Evolutionary conservation across 2,113 vertebrate genomes (phyloP).

Genomic region (Loxodonta africana): DNA sequence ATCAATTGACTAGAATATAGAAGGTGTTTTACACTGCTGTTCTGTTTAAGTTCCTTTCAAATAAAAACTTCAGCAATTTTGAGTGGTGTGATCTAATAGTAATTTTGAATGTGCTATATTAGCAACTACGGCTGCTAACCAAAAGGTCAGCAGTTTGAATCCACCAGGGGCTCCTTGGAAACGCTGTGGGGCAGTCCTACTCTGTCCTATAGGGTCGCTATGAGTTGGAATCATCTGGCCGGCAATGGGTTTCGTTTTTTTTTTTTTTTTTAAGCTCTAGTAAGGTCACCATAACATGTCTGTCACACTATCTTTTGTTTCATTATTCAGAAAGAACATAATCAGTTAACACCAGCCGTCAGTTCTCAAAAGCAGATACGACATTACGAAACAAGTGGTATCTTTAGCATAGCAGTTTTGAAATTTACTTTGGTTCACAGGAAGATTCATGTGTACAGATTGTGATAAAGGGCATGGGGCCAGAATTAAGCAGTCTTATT

Average conservation of each 20-base stretch:
- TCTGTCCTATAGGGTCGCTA: no score
- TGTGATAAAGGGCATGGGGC: neutral
- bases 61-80: neutral
- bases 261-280: neutral
- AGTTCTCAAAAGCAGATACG: neutral
- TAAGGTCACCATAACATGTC: neutral
- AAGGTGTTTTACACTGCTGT: neutral
- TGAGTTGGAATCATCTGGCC: no score
- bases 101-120: neutral
- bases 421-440: neutral
- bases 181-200: no score
- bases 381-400: fast-evolving
- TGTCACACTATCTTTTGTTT: neutral
- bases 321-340: neutral
- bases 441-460: neutral
- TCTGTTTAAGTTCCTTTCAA: neutral
- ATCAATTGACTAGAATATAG: neutral
- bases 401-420: neutral
- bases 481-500: neutral
- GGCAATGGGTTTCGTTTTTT: no score
- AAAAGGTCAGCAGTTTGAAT: no score
- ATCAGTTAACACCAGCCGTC: neutral
- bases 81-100: neutral
- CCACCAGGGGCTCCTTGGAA: no score
- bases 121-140: no score